Conservation (phyloP, 1,140 invertebrate genomes). For the Eciton burchellii region DNA sequence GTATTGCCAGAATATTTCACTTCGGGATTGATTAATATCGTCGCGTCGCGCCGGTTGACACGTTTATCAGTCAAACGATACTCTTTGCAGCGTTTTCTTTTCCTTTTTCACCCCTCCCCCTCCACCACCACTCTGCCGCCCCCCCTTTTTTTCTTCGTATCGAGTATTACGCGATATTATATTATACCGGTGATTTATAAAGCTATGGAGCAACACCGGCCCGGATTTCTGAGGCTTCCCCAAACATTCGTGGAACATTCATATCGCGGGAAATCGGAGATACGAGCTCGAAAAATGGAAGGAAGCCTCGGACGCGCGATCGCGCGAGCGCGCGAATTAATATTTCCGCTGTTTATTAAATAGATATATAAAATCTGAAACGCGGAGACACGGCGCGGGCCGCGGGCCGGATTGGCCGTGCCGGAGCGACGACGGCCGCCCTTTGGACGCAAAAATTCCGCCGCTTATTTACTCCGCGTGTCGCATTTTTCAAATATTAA, state of each 20-base stretch:
- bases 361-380: conserved; percentile 43
- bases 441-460: conserved; percentile 24
- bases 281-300: conserved; percentile 46
- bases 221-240: conserved; percentile 39
- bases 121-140: too few relatives aligned
- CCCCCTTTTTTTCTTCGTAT: not conserved
- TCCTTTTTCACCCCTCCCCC: too few relatives aligned
- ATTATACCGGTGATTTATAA: conserved; percentile 49
- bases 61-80: conserved; percentile 35
- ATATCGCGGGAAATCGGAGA: conserved; percentile 51
- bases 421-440: not conserved
- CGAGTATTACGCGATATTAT: conserved; percentile 34
- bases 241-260: conserved; percentile 44
- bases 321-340: conserved; percentile 32
- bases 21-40: conserved; percentile 19
- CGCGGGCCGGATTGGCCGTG: not conserved
- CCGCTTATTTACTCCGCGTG: conserved; percentile 21
- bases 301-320: conserved; percentile 32
- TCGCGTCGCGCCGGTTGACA: not conserved
- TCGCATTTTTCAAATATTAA: conserved; percentile 52
- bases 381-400: not conserved
- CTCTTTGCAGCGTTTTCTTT: not conserved
- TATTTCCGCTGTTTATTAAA: conserved; percentile 54
- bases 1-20: conserved; percentile 7
- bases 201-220: conserved; percentile 32